Percentiles rank a stretch among this genome's conserved stretches.
Evolutionary conservation across 2,888 invertebrate genomes (phyloP).

Genomic region (Rhabditoides inermis): DNA sequence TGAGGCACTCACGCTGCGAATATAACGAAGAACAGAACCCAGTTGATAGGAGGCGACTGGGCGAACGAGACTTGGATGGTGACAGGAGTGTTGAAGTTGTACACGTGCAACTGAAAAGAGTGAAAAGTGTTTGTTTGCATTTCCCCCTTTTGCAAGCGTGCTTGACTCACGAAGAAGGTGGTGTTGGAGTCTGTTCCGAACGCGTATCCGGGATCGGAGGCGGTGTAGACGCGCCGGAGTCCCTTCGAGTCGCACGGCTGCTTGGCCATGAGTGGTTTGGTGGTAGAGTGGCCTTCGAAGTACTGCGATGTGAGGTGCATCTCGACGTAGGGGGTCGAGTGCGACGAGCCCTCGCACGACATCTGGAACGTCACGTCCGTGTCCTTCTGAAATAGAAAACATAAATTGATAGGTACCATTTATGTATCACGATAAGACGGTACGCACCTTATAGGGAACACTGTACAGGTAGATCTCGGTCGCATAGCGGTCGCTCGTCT

Average conservation of each 20-base stretch:
- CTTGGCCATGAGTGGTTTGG: conserved; percentile 20
- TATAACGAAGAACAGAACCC: conserved; percentile 95
- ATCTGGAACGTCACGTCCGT: conserved; percentile 55
- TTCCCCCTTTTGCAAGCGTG: not conserved
- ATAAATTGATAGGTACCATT: conserved; percentile 1
- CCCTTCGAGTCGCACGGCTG: conserved; percentile 41
- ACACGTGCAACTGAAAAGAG: conserved; percentile 68
- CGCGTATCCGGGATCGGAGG: conserved; percentile 54
- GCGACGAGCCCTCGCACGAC: conserved; percentile 64
- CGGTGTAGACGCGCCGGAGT: conserved; percentile 41
- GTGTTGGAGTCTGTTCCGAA: conserved; percentile 86
- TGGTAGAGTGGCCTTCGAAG: conserved; percentile 21
- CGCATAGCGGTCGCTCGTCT: conserved; percentile 71
- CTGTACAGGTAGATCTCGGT: conserved; percentile 94
- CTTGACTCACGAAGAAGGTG: conserved; percentile 72
- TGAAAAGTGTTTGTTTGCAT: not conserved
- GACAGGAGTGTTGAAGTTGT: conserved; percentile 87
- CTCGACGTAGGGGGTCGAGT: conserved; percentile 37
- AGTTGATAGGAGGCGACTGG: conserved; percentile 89
- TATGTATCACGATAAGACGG: not conserved
- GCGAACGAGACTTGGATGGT: conserved; percentile 95
- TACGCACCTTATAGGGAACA: conserved; percentile 70
- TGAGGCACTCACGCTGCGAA: conserved; percentile 77
- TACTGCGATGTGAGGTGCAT: conserved; percentile 39
- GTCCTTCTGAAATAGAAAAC: conserved; percentile 33